Base-by-base conservation (phyloP, 2,797 vertebrate species). In the Helostoma temminkii region DNA sequence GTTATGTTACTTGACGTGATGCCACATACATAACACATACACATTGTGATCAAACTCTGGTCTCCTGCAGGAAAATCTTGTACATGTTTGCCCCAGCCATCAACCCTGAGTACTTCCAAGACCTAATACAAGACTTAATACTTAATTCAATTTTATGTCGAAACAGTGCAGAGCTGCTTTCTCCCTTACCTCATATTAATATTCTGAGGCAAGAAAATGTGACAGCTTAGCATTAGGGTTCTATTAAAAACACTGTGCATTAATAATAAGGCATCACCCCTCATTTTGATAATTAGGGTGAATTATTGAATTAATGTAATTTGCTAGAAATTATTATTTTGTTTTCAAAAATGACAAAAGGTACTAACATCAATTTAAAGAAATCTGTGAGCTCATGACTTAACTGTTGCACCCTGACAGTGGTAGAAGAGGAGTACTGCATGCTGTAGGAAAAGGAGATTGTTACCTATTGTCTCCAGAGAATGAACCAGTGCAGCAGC, bases 401-500 rank as follows among this genome's bases (percentile, higher is more conserved):
- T 10, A 11, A 18, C 5, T 36, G 21, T 16, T n/a, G 36, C 42
- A 14, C 15, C 4, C 7, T 39, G 11, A 41, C 19, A 25, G 50
- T 55, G 53, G 34, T 45, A 48, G 64, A 69, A 41, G 37, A 63
- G 65, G 6, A 41, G n/a, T 41, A 18, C 72, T 54, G 43, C 45
- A 49, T 49, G 47, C 45, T 70, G 71, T 19, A 55, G 52, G 18
- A 66, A 43, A 14, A 53, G 72, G 48, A 75, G 61, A 77, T 52
- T 12, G 48, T 62, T 70, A 74, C 62, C 42, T n/a, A 19, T 56
- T 26, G 30, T 80, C 81, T 74, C 72, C 19, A 26, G 72, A 69
- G 80, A 80, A 37, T 25, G 53, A 74, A 78, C 16, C 52, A 64
- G 61, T 50, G 50, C 50, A 36, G 68, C 19, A 62, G 64, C 55